Evolutionary conservation across 1,140 invertebrate species (phyloP).

Genomic region (Vanessa tameamea): DNA sequence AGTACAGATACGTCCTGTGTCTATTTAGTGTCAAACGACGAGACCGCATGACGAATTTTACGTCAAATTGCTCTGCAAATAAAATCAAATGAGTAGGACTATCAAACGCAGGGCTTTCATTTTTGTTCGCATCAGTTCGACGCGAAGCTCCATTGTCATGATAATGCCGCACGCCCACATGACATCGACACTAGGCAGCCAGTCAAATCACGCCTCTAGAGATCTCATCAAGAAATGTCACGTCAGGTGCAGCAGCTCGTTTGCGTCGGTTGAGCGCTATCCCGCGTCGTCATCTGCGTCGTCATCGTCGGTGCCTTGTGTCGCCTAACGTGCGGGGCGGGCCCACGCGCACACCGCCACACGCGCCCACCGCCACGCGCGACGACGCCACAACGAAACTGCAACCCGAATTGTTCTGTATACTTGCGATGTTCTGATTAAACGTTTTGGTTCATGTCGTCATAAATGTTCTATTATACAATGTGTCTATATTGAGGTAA

Average conservation of each 20-base stretch:
- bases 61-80: background rate
- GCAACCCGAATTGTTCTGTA: background rate
- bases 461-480: background rate
- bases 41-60: background rate
- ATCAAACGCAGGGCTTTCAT: constrained; percentile 11
- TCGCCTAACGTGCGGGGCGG: background rate
- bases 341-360: background rate
- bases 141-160: constrained; percentile 11
- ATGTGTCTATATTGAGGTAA: no score
- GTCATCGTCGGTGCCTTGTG: background rate
- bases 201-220: background rate
- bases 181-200: background rate
- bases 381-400: background rate
- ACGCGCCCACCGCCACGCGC: no score
- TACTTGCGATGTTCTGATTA: background rate
- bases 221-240: constrained; percentile 1
- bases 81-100: background rate
- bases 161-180: constrained; percentile 4
- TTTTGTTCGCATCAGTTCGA: background rate
- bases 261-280: background rate
- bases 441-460: background rate
- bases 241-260: constrained; percentile 3
- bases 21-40: no score
- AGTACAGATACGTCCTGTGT: no score
- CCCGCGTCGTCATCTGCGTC: background rate